Percentiles rank a stretch among this genome's conserved stretches.
Conservation (phyloP, 1,140 invertebrate species). For the Hylyphantes graminicola region DNA sequence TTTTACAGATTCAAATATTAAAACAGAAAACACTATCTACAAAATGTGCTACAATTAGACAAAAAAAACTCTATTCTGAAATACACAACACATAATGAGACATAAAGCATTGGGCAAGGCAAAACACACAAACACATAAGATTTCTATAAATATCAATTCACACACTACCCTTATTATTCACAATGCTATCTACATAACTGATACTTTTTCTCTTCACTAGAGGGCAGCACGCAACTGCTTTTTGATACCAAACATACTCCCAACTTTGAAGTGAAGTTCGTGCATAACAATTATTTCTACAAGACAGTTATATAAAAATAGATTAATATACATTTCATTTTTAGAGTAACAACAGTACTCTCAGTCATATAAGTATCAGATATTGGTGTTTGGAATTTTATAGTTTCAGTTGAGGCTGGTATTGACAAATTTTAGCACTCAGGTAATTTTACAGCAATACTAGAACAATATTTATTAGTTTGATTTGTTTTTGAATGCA, state of each 20-base stretch:
- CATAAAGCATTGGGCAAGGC: neutral
- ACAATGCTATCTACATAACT: conserved; percentile 35
- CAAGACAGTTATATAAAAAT: conserved; percentile 51
- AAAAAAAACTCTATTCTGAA: too few relatives aligned
- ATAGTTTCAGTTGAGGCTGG: neutral
- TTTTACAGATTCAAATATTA: too few relatives aligned
- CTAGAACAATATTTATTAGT: neutral
- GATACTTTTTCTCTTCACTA: conserved; percentile 14
- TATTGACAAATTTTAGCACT: conserved; percentile 15
- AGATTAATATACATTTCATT: conserved; percentile 54
- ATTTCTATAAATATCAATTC: neutral
- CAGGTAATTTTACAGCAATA: neutral
- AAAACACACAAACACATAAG: conserved; percentile 18
- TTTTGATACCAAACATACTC: neutral
- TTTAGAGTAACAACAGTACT: conserved; percentile 39
- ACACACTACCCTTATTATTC: conserved; percentile 40
- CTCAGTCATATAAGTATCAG: conserved; percentile 25
- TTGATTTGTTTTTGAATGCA: conserved; percentile 17
- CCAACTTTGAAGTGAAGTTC: neutral
- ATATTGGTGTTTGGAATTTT: conserved; percentile 47
- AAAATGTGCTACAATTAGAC: too few relatives aligned
- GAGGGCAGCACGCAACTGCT: conserved; percentile 9
- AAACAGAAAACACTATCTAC: too few relatives aligned
- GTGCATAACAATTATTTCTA: conserved; percentile 38
- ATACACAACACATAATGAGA: too few relatives aligned